A percentile compares a stretch with the other conserved stretches of the same genome.
phyloP scores from a whole-genome alignment of 2,888 invertebrate species.

The Drosophila barbarae region DNA sequence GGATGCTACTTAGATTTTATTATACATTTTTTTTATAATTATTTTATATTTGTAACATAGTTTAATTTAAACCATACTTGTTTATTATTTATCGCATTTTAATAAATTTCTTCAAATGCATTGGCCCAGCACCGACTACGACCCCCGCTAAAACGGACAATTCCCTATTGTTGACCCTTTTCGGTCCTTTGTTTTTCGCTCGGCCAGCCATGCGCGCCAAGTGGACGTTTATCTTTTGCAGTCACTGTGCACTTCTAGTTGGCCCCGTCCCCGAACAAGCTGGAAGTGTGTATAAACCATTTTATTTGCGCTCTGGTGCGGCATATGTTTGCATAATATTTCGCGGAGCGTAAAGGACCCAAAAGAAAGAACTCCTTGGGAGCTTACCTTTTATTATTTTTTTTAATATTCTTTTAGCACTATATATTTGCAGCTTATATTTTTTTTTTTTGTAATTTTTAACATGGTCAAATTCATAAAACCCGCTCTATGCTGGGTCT shows the following conservation, averaged over 20 bases:
- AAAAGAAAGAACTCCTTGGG: slow-evolving; percentile 17
- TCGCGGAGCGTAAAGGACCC: slow-evolving; percentile 36
- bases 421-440: slow-evolving; percentile 12
- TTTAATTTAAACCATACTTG: no score
- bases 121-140: neutral
- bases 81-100: neutral
- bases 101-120: neutral
- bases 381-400: neutral
- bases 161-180: slow-evolving; percentile 67
- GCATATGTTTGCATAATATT: slow-evolving; percentile 72
- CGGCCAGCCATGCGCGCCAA: slow-evolving; percentile 64
- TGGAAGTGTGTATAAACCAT: slow-evolving; percentile 44
- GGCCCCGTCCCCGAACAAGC: slow-evolving; percentile 20
- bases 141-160: slow-evolving; percentile 38
- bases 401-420: neutral
- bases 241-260: slow-evolving; percentile 61
- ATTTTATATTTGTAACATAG: no score
- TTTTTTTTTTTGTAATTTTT: slow-evolving; percentile 24
- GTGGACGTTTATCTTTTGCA: slow-evolving; percentile 74
- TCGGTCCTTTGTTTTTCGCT: slow-evolving; percentile 64
- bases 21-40: no score
- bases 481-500: slow-evolving; percentile 6
- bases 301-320: slow-evolving; percentile 64
- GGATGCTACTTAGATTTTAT: no score
- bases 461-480: slow-evolving; percentile 35